Evolutionary conservation across 2,888 invertebrate species (phyloP), one percentile per base, ranked within the genome.

Genomic region (Amiota minor): DNA sequence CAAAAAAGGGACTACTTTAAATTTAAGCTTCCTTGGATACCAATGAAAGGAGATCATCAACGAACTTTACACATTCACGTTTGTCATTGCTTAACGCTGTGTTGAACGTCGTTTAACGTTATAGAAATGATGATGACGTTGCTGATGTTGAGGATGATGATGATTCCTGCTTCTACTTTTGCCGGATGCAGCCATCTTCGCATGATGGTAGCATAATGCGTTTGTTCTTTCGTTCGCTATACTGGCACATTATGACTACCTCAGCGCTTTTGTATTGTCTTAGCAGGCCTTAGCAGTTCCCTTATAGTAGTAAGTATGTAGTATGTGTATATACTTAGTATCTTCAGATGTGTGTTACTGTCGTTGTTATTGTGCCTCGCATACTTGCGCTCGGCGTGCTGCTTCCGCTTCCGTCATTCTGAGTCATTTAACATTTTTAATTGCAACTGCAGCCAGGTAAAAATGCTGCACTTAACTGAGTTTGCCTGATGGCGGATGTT

Each of bases 401-500:
- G 59, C 72, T 73, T 69, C 74, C 71, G 74, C 69, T 68, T 74
- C 73, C 75, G 68, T 70, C 73, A 59, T 74, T 76, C 77, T 73
- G 75, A 77, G 76, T 72, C 74, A 78, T 79, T 78, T 77, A 77
- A 79, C 76, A 78, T 76, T 76, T 79, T 79, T 78, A 79, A 79
- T 79, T 79, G 78, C 79, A 73, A 70, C 71, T 47, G 35, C 70
- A 70, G 70, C 47, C 49, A 59, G 59, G 70, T 59, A 56, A 46
- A 67, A 69, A 69, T 69, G 16, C 35, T 59, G 59, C 23, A 59
- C 35, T 35, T 35, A 35, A 35, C 35, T 35, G 35, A 6, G 35
- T 35, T 35, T 35, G 35, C 35, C 35, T 35, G 35, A 35, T 35
- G 35, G 35, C 35, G 35, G 35, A 35, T 35, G 35, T 35, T 35